Evolutionary conservation across 30 jellyfish, hydroid and myxozoan species (phyloP).

Genomic region (Euphysa ruthae): DNA sequence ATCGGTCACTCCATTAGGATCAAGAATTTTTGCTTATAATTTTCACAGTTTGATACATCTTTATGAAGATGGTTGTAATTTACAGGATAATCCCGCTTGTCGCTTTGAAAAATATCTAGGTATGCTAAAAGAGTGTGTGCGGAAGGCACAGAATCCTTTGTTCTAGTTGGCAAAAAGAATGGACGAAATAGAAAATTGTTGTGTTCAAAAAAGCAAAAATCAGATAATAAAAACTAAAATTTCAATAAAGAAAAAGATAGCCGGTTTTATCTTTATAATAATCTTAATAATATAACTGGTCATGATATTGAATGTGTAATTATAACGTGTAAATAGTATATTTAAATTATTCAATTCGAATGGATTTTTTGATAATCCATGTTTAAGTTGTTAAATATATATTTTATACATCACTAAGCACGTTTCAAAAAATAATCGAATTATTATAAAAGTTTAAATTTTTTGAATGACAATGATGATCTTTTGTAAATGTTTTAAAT

Average conservation of each 20-base stretch:
- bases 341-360: not conserved
- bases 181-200: conserved; percentile 19
- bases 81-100: conserved; percentile 3
- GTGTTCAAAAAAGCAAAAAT: not conserved
- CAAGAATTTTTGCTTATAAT: not conserved
- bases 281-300: not conserved
- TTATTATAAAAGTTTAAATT: too few relatives aligned
- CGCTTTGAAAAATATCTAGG: conserved; percentile 29
- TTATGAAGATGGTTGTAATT: conserved; percentile 17
- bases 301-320: not conserved
- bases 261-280: not conserved
- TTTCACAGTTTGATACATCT: conserved; percentile 6
- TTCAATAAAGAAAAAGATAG: not conserved
- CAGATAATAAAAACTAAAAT: not conserved
- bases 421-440: not conserved
- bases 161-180: conserved; percentile 21
- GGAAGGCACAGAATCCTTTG: conserved; percentile 24
- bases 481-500: too few relatives aligned
- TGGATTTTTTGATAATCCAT: not conserved
- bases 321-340: too few relatives aligned
- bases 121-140: conserved; percentile 9
- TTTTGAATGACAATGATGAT: too few relatives aligned
- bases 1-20: not conserved
- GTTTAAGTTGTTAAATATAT: not conserved
- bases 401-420: not conserved